phyloP scores from a whole-genome alignment of 2,113 vertebrate species.

The Pseudolaguvia tuberculata region DNA sequence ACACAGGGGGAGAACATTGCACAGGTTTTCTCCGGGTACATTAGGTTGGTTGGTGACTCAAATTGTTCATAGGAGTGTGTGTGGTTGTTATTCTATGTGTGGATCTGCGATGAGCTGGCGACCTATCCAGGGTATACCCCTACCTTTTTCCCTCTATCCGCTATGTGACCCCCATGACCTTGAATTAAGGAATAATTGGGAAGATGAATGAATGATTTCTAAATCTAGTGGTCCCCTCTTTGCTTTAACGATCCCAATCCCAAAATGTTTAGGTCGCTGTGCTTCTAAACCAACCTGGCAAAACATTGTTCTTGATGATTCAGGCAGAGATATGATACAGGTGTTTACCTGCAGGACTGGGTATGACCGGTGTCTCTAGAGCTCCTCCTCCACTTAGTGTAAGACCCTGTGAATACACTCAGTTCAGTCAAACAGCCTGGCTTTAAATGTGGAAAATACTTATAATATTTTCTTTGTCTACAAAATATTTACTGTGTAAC shows the following conservation, averaged over 20 bases:
- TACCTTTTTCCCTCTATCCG: too few relatives aligned
- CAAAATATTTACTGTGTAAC: constrained; percentile 83
- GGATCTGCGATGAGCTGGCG: too few relatives aligned
- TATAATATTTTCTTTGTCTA: not conserved
- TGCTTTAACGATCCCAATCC: not conserved
- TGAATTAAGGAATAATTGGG: too few relatives aligned
- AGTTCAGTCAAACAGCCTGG: not conserved
- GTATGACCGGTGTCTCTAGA: constrained; percentile 97
- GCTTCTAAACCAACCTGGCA: not conserved
- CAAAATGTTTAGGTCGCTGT: not conserved
- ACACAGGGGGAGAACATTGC: too few relatives aligned
- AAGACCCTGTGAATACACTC: constrained; percentile 76
- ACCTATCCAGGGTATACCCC: too few relatives aligned
- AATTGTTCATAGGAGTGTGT: too few relatives aligned
- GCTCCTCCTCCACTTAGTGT: constrained; percentile 88
- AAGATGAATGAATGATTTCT: too few relatives aligned
- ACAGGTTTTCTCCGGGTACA: too few relatives aligned
- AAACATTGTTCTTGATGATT: not conserved
- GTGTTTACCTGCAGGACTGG: constrained; percentile 92
- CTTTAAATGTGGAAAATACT: not conserved
- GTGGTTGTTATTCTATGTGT: too few relatives aligned
- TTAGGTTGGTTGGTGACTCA: too few relatives aligned
- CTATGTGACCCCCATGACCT: too few relatives aligned
- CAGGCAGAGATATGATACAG: not conserved
- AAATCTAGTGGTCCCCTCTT: too few relatives aligned